These are phyloP conservation scores for Labeo rohita DNA, from an alignment of 2,113 vertebrate species.

Conservation along the genomic window DNA sequence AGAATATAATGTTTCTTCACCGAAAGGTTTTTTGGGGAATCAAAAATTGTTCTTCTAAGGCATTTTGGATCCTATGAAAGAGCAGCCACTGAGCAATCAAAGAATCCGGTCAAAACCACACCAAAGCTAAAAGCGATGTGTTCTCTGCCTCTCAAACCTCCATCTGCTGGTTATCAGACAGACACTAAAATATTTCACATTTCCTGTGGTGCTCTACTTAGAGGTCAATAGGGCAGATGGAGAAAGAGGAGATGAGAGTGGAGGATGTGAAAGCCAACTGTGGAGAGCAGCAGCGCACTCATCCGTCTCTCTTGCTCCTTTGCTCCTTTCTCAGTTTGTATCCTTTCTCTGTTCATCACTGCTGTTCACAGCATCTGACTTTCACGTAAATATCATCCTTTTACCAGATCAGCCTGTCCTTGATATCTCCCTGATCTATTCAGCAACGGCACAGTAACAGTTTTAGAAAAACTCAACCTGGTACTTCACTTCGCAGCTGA, in stretches of 20 bases:
- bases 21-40: background rate
- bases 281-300: slow-evolving; percentile 42
- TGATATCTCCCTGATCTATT: background rate
- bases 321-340: slow-evolving; percentile 4
- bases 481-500: slow-evolving; percentile 2
- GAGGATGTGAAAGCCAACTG: slow-evolving; percentile 29
- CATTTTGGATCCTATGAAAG: background rate
- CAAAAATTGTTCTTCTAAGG: background rate
- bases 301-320: slow-evolving; percentile 28
- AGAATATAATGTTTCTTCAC: background rate
- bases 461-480: background rate
- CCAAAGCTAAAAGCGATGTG: slow-evolving; percentile 4
- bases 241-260: slow-evolving; percentile 17
- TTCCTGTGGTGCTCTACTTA: slow-evolving; percentile 24
- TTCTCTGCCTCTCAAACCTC: slow-evolving; percentile 34
- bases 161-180: slow-evolving; percentile 22
- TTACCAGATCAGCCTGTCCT: slow-evolving; percentile 8
- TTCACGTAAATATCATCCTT: background rate
- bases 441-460: background rate
- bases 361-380: background rate
- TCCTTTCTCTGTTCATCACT: background rate
- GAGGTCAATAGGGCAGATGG: slow-evolving; percentile 44
- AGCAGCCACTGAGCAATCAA: background rate
- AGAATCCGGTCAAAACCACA: background rate
- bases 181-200: slow-evolving; percentile 48